These are phyloP conservation scores for Cichlasoma orientale DNA, from an alignment of 2,797 vertebrate genomes.

Conservation along the genomic window DNA sequence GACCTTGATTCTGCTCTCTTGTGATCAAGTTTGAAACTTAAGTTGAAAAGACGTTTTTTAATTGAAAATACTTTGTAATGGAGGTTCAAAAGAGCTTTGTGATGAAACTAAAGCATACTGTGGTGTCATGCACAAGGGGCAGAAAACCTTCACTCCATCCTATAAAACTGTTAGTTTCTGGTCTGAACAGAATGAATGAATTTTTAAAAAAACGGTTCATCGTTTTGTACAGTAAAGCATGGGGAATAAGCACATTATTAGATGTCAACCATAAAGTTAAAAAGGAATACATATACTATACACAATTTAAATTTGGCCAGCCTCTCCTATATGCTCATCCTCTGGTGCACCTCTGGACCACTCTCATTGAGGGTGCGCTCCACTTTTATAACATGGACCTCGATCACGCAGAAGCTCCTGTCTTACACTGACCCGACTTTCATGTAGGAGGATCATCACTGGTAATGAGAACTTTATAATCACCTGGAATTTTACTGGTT, in stretches of 20 bases:
- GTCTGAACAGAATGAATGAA: too few relatives aligned
- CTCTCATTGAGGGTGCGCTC: neutral
- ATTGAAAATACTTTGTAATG: accelerated
- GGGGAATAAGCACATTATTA: too few relatives aligned
- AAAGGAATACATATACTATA: neutral
- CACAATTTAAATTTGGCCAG: neutral
- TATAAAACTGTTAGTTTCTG: too few relatives aligned
- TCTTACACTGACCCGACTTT: neutral
- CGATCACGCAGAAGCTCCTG: neutral
- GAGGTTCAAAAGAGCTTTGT: too few relatives aligned
- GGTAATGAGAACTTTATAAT: accelerated
- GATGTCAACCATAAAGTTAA: too few relatives aligned
- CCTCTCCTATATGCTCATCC: neutral
- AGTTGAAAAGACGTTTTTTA: neutral
- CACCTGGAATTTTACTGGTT: neutral
- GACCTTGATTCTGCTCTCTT: neutral
- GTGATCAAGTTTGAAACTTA: neutral
- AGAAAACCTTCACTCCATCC: too few relatives aligned
- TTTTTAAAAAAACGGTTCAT: too few relatives aligned
- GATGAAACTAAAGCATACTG: too few relatives aligned
- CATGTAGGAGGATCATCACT: neutral
- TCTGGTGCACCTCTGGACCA: accelerated
- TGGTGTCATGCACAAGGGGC: too few relatives aligned
- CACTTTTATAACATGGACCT: neutral
- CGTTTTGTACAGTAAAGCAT: too few relatives aligned